These are phyloP conservation scores for Meloe dianella DNA, from an alignment of 2,888 invertebrate species.

Conservation along the genomic window DNA sequence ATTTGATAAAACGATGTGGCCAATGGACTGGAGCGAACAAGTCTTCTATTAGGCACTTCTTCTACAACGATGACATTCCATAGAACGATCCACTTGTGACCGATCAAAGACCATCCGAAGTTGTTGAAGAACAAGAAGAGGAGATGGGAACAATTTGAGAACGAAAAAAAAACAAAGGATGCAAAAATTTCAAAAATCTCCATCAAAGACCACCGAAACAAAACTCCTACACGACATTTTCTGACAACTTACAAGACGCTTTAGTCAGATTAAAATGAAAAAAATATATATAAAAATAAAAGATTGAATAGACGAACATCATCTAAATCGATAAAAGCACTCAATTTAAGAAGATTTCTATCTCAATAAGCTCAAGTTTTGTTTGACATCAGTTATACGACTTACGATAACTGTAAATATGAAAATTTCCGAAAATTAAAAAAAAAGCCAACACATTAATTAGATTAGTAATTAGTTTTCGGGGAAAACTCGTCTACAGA, in stretches of 20 bases:
- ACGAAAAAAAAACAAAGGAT: constrained; percentile 9
- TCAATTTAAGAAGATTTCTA: constrained; percentile 2
- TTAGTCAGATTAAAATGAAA: not conserved
- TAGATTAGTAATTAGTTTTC: not conserved
- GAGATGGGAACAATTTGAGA: not conserved
- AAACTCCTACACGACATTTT: not conserved
- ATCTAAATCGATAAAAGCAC: constrained; percentile 14
- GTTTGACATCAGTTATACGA: not conserved
- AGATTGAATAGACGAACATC: not conserved
- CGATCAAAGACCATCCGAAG: constrained; percentile 14
- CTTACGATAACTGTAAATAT: not conserved
- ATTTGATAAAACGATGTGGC: constrained; percentile 40
- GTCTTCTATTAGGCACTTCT: constrained; percentile 34
- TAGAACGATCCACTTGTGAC: constrained; percentile 41
- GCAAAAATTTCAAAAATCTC: not conserved
- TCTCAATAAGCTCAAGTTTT: not conserved
- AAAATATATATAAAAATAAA: not conserved
- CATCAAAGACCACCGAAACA: not conserved
- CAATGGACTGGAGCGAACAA: constrained; percentile 45
- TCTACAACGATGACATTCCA: constrained; percentile 42
- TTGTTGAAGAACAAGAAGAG: constrained; percentile 7
- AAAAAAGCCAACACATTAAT: not conserved
- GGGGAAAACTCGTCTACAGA: not conserved
- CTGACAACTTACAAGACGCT: not conserved
- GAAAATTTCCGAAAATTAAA: not conserved